These are phyloP conservation scores for Chrysocyon brachyurus DNA, from an alignment of 2,797 vertebrate species.

Conservation along the genomic window DNA sequence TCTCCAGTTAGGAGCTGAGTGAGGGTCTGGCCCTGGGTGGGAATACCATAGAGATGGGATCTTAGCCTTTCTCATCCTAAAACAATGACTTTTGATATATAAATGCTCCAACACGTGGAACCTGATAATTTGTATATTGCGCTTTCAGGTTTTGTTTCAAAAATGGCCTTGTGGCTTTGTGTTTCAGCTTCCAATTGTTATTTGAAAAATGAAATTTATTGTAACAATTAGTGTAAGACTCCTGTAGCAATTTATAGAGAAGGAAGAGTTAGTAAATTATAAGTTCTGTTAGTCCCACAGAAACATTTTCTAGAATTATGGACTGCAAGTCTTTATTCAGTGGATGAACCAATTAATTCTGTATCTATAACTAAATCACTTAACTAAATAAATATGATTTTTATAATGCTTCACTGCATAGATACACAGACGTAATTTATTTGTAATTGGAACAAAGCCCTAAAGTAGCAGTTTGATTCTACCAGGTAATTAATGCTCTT, in stretches of 20 bases:
- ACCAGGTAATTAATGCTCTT: conserved; percentile 66
- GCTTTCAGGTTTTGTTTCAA: not conserved
- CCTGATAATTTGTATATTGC: not conserved
- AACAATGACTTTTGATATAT: not conserved
- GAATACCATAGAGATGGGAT: not conserved
- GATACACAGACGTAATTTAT: conserved; percentile 57
- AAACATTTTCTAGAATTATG: conserved; percentile 46
- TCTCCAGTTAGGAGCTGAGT: not conserved
- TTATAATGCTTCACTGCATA: conserved; percentile 44
- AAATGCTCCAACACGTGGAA: not conserved
- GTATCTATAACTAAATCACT: conserved; percentile 21
- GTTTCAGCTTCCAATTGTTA: conserved; percentile 9
- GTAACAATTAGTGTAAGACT: not conserved
- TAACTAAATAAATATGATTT: conserved; percentile 55
- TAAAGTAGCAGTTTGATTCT: conserved; percentile 69
- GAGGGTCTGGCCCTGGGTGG: not conserved
- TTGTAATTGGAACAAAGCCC: conserved; percentile 42
- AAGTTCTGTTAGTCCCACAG: conserved; percentile 4
- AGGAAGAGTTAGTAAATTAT: not conserved
- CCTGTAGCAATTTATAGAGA: not conserved
- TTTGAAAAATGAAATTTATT: conserved; percentile 17
- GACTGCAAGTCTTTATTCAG: not conserved
- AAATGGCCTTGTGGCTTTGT: not conserved
- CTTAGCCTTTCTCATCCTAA: not conserved
- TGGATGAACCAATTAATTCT: conserved; percentile 1